These are phyloP conservation scores for Drosophila ezoana DNA, from an alignment of 2,888 invertebrate genomes.

Conservation along the genomic window DNA sequence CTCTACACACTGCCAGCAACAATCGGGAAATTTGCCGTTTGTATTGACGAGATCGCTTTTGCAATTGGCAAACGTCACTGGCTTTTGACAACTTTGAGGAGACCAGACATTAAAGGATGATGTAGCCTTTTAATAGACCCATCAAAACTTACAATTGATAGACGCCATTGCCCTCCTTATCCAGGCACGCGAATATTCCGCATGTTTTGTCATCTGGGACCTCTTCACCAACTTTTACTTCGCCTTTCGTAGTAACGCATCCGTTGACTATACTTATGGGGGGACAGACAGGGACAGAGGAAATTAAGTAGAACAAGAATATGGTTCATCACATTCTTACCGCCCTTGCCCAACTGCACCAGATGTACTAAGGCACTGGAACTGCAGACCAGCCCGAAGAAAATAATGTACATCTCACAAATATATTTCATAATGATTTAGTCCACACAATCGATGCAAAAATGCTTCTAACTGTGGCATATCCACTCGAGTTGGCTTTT, in stretches of 20 bases:
- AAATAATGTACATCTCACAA: not conserved
- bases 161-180: slow-evolving; percentile 10
- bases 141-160: slow-evolving; percentile 30
- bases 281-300: not conserved
- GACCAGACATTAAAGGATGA: too few relatives aligned
- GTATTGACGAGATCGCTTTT: not conserved
- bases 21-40: slow-evolving; percentile 16
- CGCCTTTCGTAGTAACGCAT: slow-evolving; percentile 3
- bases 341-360: not conserved
- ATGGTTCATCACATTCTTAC: slow-evolving; percentile 2
- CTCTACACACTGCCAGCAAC: slow-evolving; percentile 44
- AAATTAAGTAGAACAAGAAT: not conserved
- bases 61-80: slow-evolving; percentile 28
- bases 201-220: slow-evolving; percentile 21
- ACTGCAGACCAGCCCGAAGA: slow-evolving; percentile 5
- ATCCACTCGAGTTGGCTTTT: slow-evolving; percentile 9
- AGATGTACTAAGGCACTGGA: slow-evolving; percentile 8
- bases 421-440: slow-evolving; percentile 6
- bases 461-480: not conserved
- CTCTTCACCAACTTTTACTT: slow-evolving; percentile 9
- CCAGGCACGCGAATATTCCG: slow-evolving; percentile 33
- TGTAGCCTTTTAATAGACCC: not conserved
- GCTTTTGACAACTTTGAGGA: slow-evolving; percentile 34
- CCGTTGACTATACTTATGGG: slow-evolving; percentile 14
- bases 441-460: slow-evolving; percentile 3